Conservation (phyloP, 1,140 invertebrate species). For the Pentalonia nigronervosa region DNA sequence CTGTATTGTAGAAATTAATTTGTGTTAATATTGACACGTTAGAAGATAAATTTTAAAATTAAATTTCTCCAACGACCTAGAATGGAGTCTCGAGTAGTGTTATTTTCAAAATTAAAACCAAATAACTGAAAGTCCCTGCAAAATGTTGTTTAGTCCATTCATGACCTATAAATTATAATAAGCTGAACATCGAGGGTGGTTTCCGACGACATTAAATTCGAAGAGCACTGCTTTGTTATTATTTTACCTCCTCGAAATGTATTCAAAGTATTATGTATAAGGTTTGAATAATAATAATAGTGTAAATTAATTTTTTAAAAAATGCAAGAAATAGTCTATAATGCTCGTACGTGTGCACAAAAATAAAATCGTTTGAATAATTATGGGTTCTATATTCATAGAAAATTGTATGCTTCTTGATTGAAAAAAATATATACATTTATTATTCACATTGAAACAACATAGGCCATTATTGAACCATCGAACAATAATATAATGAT, state of each 20-base stretch:
- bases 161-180: constrained; percentile 10
- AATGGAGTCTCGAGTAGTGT: background rate
- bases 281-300: constrained; percentile 2
- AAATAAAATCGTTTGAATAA: background rate
- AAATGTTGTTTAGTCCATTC: constrained; percentile 10
- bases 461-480: background rate
- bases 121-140: background rate
- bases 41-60: background rate
- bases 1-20: background rate
- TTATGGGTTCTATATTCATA: background rate
- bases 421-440: background rate
- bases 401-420: background rate
- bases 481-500: background rate
- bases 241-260: background rate
- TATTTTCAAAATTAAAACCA: background rate
- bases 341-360: background rate
- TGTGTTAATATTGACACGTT: background rate
- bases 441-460: background rate
- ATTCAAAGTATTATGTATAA: background rate
- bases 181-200: background rate
- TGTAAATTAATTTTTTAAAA: background rate
- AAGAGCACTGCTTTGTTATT: background rate
- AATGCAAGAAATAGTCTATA: background rate
- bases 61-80: background rate
- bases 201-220: background rate